These are phyloP conservation scores for Megalops atlanticus DNA, from an alignment of 2,113 vertebrate species.

Conservation along the genomic window DNA sequence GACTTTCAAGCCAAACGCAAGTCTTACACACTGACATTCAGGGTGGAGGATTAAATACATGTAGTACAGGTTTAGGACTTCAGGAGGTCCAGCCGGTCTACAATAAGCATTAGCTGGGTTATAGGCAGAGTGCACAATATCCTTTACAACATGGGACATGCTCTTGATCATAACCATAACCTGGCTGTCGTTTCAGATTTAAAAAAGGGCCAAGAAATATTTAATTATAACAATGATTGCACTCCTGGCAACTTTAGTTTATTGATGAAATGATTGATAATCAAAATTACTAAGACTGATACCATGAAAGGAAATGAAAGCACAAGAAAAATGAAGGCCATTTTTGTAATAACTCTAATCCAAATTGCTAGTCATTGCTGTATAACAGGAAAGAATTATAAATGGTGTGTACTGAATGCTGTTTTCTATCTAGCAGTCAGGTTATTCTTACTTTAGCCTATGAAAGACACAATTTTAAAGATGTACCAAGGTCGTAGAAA, in stretches of 20 bases:
- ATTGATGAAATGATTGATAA: background rate
- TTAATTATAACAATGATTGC: background rate
- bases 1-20: too few species aligned
- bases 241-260: background rate
- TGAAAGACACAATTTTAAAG: background rate
- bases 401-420: background rate
- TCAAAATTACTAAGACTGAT: background rate
- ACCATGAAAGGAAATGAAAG: background rate
- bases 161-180: too few species aligned
- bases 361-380: background rate
- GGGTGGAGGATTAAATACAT: too few species aligned
- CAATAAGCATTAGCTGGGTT: too few species aligned
- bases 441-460: background rate
- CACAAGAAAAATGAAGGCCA: background rate
- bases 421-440: too few species aligned
- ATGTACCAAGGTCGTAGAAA: background rate
- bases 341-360: background rate
- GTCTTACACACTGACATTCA: too few species aligned
- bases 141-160: too few species aligned
- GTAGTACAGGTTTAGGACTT: too few species aligned
- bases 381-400: too few species aligned
- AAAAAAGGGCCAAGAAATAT: background rate
- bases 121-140: too few species aligned
- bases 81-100: too few species aligned
- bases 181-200: too few species aligned